Percentiles rank a stretch among this genome's conserved stretches.
phyloP scores from a whole-genome alignment of 2,888 invertebrate genomes.

The Acanthoscelides obtectus region DNA sequence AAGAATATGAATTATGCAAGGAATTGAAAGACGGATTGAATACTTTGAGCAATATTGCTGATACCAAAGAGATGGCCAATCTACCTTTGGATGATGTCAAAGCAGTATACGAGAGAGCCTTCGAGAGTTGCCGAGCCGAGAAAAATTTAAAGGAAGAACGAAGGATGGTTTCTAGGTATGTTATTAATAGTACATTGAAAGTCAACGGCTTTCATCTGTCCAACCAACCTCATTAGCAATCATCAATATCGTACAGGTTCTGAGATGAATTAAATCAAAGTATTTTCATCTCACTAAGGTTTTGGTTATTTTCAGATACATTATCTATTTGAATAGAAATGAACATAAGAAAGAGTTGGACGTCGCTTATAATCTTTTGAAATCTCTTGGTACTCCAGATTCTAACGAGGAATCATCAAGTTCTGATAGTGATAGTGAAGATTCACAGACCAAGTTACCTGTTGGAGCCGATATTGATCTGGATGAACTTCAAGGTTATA shows the following conservation, averaged over 20 bases:
- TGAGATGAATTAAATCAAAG: too few species aligned
- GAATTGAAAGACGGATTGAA: slow-evolving; percentile 66
- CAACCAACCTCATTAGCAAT: too few species aligned
- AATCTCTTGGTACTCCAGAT: slow-evolving; percentile 38
- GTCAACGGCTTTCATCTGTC: too few species aligned
- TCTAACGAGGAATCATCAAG: slow-evolving; percentile 27
- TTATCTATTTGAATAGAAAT: slow-evolving; percentile 52
- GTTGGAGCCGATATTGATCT: slow-evolving; percentile 69
- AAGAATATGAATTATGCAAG: slow-evolving; percentile 66
- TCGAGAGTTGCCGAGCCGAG: slow-evolving; percentile 53
- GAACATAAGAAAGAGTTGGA: neutral
- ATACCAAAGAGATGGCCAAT: slow-evolving; percentile 54
- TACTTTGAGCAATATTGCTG: slow-evolving; percentile 71
- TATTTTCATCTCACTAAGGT: too few species aligned
- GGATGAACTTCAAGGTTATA: slow-evolving; percentile 57
- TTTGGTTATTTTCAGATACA: slow-evolving; percentile 22
- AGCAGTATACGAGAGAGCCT: slow-evolving; percentile 61
- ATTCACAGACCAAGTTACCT: slow-evolving; percentile 52
- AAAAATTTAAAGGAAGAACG: slow-evolving; percentile 54
- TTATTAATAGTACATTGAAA: too few species aligned
- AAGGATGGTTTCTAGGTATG: slow-evolving; percentile 53
- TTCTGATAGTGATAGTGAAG: slow-evolving; percentile 47
- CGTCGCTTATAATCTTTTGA: slow-evolving; percentile 41
- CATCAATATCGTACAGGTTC: too few species aligned
- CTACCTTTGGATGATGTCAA: slow-evolving; percentile 54